Base-by-base conservation (phyloP, 2,113 vertebrate genomes). In the Dascyllus trimaculatus region DNA sequence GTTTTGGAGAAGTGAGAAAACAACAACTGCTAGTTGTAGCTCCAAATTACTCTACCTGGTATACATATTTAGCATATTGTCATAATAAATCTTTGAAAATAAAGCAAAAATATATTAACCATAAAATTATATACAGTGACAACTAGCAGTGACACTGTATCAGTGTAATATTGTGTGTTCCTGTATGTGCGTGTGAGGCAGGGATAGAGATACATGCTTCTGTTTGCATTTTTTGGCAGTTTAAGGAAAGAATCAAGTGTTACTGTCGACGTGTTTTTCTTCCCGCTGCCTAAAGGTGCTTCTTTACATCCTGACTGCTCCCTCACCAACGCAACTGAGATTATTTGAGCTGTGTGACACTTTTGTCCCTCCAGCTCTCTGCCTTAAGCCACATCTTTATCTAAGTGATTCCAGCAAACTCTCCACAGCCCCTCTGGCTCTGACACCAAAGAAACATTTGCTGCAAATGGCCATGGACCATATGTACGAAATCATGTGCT, bases 321-420 rank as follows among this genome's bases (percentile, higher is more conserved):
- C 24, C 49, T 56, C 40, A 65, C n/a, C 21, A 22, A 29, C 18
- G 61, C 45, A 65, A 35, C 46, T 53, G 53, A 61, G 40, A 80
- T 84, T 48, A 82, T 65, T 48, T 80, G 22, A 64, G 38, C 48
- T 79, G 4, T 57, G 54, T 82, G 49, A 76, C 56, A 69, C 15
- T 0, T 70, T 32, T 14, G n/a, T 40, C 69, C 52, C 40, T 3
- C 24, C 45, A 51, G 60, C 26, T 38, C 10, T 17, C n/a, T 21
- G 14, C 71, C 29, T 63, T 18, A 38, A 54, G 56, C 21, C 59
- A 66, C 52, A 54, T 22, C 59, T 58, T 60, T 29, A 48, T 73
- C 24, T 13, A 68, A 59, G 57, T 62, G 51, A 29, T 65, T 76
- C 18, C 24, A 53, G 45, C 21, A 26, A n/a, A 61, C 25, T 35